Conservation (phyloP, 2,113 vertebrate genomes). For the Nycticorax nycticorax region DNA sequence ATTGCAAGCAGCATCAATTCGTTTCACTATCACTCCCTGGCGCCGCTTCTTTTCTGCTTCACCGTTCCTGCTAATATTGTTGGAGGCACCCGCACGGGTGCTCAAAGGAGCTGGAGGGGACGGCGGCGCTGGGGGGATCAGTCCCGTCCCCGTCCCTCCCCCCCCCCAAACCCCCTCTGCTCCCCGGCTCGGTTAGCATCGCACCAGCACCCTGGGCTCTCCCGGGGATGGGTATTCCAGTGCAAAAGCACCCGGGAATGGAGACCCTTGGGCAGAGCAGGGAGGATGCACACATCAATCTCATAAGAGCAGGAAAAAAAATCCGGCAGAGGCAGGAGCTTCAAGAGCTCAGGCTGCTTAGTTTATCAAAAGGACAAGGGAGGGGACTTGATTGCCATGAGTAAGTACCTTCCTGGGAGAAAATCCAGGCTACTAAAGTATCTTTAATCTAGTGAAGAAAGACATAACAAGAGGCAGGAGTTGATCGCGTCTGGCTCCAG, state of each 20-base stretch:
- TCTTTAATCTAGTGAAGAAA: conserved; percentile 25
- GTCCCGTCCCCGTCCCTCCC: too few relatives aligned
- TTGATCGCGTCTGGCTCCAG: neutral
- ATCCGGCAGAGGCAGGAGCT: neutral
- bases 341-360: neutral
- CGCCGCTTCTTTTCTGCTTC: neutral
- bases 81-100: neutral
- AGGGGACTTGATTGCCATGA: neutral
- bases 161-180: neutral
- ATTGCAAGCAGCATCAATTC: neutral
- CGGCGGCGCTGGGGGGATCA: neutral
- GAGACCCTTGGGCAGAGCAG: neutral
- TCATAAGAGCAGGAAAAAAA: neutral
- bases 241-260: neutral
- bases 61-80: fast-evolving
- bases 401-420: conserved; percentile 5
- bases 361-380: neutral
- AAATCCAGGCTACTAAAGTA: neutral
- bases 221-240: fast-evolving
- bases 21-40: neutral
- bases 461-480: conserved; percentile 17
- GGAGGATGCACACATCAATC: too few relatives aligned
- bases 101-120: neutral
- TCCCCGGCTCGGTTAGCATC: fast-evolving
- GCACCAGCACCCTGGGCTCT: neutral